Evolutionary conservation across 2,888 invertebrate genomes (phyloP), one percentile per base, ranked within the genome.

Genomic region (Chromoteleia sp.): DNA sequence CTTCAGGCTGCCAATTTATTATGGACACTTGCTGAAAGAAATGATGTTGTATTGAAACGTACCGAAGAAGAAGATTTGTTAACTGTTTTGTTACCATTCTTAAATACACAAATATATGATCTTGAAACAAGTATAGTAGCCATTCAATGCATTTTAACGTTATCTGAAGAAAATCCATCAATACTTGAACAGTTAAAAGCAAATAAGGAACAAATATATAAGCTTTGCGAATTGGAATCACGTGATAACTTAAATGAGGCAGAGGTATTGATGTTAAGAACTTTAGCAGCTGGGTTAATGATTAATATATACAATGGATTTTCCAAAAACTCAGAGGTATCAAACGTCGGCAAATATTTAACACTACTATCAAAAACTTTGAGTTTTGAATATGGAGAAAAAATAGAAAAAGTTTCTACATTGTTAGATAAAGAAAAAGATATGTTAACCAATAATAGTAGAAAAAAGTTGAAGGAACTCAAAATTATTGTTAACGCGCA

Each of bases 1-100:
- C 90, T 95, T 52, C 95, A 96, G 89, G 94, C 94, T 50, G 93
- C 95, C 1, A 94, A 95, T 88, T 92, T 96, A 21, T 90, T 96
- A 6, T 94, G 95, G 92, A 95, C 95, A 88, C 91, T 96, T 36
- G 96, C 96, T 89, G 95, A 95, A 89, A 94, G 94, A 87, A 94
- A 93, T 89, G 94, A 94, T 61, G 88, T 92, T 39, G 95, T 95
- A 8, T 92, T 96, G 0, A 94, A 94, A 85, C 94, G 94, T 84
- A 93, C 95, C 33, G 95, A 94, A 75, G 93, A 94, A 83, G 94
- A 95, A 73, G 93, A 93, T 86, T 92, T 96, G 58, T 87, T 95
- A n/a, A 92, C 93, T 15, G 92, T 94, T 75, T 89, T 96, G 15
- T 92, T 93, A 0, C 93, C 93, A 81, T 95, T 94, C 86, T 89